Percentiles rank a stretch among this genome's conserved stretches.
Evolutionary conservation across 2,797 vertebrate genomes (phyloP).

Genomic region (Australoheros facetus): DNA sequence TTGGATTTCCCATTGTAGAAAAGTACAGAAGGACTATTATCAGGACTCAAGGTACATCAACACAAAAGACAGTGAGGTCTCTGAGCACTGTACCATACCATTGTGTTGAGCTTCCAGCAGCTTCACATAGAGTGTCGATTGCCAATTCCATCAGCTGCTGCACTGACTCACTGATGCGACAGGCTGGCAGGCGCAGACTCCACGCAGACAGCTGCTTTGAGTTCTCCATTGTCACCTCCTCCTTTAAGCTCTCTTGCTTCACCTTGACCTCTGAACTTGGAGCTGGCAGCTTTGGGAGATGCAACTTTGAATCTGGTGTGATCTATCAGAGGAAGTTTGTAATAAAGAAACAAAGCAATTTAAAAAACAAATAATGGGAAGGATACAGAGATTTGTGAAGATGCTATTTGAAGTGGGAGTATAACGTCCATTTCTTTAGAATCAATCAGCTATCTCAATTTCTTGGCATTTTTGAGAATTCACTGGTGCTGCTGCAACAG

Average conservation of each 20-base stretch:
- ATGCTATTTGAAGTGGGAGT: neutral
- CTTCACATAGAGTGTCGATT: slow-evolving; percentile 89
- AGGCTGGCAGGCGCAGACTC: slow-evolving; percentile 87
- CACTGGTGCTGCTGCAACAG: neutral
- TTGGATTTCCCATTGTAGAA: neutral
- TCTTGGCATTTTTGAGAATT: no score
- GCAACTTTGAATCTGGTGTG: slow-evolving; percentile 81
- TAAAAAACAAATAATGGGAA: neutral
- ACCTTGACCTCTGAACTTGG: slow-evolving; percentile 65
- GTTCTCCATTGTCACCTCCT: slow-evolving; percentile 79
- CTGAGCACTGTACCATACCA: slow-evolving; percentile 78
- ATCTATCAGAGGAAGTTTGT: slow-evolving; percentile 76
- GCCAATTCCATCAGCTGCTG: slow-evolving; percentile 92
- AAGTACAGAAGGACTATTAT: neutral
- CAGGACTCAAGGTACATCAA: neutral
- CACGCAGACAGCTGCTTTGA: slow-evolving; percentile 79
- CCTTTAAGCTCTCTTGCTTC: slow-evolving; percentile 57
- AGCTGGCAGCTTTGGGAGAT: slow-evolving; percentile 82
- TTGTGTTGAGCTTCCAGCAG: slow-evolving; percentile 87
- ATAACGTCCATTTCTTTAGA: neutral
- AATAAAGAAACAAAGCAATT: neutral
- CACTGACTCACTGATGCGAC: slow-evolving; percentile 92
- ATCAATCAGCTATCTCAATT: neutral
- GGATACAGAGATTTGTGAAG: neutral
- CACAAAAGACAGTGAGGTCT: neutral